Conservation (phyloP, 2,888 invertebrate genomes). For the Lasius fuliginosus region DNA sequence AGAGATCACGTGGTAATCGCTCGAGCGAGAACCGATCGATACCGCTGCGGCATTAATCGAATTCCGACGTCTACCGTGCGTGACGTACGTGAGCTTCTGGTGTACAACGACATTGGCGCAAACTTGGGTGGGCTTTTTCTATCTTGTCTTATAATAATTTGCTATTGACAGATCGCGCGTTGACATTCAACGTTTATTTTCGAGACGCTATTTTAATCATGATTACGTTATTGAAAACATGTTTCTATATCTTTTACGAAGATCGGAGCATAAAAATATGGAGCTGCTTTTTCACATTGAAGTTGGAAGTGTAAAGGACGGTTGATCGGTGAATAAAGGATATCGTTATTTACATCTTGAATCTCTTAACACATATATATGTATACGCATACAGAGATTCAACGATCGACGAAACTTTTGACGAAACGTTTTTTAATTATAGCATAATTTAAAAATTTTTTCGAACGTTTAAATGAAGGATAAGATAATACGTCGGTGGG, state of each 20-base stretch:
- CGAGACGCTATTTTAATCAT: background rate
- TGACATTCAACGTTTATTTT: background rate
- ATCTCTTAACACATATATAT: background rate
- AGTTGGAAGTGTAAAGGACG: background rate
- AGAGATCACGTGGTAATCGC: conserved; percentile 50
- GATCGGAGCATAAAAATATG: background rate
- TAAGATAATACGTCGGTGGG: conserved; percentile 4
- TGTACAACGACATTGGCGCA: conserved; percentile 33
- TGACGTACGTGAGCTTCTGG: conserved; percentile 45
- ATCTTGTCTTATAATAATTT: conserved; percentile 22
- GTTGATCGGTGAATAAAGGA: background rate
- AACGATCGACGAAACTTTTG: background rate
- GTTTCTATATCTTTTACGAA: background rate
- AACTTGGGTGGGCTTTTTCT: conserved; percentile 28
- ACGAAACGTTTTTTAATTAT: background rate
- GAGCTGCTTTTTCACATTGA: background rate
- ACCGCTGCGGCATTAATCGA: conserved; percentile 69
- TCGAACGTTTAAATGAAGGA: background rate
- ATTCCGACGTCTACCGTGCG: conserved; percentile 73
- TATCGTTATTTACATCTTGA: background rate
- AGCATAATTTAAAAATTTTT: background rate
- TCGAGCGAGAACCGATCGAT: conserved; percentile 62
- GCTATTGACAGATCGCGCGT: conserved; percentile 7
- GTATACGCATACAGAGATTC: background rate
- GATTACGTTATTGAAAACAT: background rate